A percentile compares a stretch with the other conserved stretches of the same genome.
Evolutionary conservation across 2,888 invertebrate species (phyloP).

Genomic region (Pollenia labialis): DNA sequence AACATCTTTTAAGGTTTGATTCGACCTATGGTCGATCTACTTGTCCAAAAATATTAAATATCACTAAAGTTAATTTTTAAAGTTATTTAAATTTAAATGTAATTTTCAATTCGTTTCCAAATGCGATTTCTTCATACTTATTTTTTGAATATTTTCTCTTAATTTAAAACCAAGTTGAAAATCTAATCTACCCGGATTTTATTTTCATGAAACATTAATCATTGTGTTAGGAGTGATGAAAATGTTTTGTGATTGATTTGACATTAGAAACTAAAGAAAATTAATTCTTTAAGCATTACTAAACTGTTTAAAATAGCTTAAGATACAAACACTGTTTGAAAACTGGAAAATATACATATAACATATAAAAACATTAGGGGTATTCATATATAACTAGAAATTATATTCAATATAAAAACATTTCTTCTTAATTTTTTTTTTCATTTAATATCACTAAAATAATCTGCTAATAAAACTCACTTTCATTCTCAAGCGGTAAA

Average conservation of each 20-base stretch:
- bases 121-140: too few species aligned
- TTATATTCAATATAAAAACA: not conserved
- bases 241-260: slow-evolving; percentile 65
- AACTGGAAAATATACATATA: not conserved
- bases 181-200: slow-evolving; percentile 57
- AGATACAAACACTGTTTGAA: not conserved
- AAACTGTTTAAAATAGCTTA: slow-evolving; percentile 28
- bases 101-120: too few species aligned
- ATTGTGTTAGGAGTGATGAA: slow-evolving; percentile 48
- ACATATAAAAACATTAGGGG: not conserved
- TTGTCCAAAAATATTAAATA: too few species aligned
- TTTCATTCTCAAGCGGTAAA: not conserved
- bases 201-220: slow-evolving; percentile 55
- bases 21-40: too few species aligned
- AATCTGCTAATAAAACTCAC: not conserved
- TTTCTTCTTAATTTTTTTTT: not conserved
- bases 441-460: not conserved
- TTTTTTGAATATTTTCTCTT: too few species aligned
- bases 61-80: too few species aligned
- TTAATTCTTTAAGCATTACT: slow-evolving; percentile 23
- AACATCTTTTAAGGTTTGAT: too few species aligned
- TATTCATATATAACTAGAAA: not conserved
- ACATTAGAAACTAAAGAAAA: slow-evolving; percentile 50
- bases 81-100: too few species aligned
- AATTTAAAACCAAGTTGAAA: slow-evolving; percentile 14